Base-by-base conservation (phyloP, 1,140 invertebrate species). In the Aphelinus certus region DNA sequence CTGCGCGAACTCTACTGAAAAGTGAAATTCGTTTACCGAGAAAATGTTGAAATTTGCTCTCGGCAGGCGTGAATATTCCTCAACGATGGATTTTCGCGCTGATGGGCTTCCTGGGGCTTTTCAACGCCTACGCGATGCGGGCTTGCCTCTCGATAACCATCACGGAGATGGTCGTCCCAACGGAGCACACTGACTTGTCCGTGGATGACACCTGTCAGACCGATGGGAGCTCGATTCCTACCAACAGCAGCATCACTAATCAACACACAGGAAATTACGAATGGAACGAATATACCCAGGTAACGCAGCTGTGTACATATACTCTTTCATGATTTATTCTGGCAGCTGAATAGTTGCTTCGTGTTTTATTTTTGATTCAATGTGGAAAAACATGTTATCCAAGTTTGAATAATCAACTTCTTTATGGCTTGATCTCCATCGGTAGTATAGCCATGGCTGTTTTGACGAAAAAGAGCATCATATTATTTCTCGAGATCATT, bases 61-160 rank as follows among this genome's bases (percentile, higher is more conserved):
- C 73, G 48, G 51, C 86, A 93, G 92, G 89, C 84, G 91, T 91
- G 78, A 79, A 91, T 61, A 89, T 94, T 81, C 92, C 92, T 1
- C 93, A 94, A 83, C 84, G 94, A 87, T 94, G 92, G 88, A 90
- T 95, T 64, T 90, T 96, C 80, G 93, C 94, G 1, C 86, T 96
- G 7, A 93, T 97, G 92, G 95, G 94, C 46, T 96, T 97, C 83
- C 83, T 95, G 77, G 95, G 94, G 10, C 90, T 96, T 43, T 91
- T 93, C 49, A 96, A 95, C 83, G 93, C 96, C 1, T 97, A 97
- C 83, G 93, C 95, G 6, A 94, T 97, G 93, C 89, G 96, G 47
- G 93, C 96, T 1, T 95, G 94, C 79, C 88, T 98, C 3, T 96
- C 95, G 77, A 92, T 97, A 47, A 95, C 95, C 3, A 96, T 98